Evolutionary conservation across 2,113 vertebrate genomes (phyloP).

Genomic region (Rhizomys pruinosus): DNA sequence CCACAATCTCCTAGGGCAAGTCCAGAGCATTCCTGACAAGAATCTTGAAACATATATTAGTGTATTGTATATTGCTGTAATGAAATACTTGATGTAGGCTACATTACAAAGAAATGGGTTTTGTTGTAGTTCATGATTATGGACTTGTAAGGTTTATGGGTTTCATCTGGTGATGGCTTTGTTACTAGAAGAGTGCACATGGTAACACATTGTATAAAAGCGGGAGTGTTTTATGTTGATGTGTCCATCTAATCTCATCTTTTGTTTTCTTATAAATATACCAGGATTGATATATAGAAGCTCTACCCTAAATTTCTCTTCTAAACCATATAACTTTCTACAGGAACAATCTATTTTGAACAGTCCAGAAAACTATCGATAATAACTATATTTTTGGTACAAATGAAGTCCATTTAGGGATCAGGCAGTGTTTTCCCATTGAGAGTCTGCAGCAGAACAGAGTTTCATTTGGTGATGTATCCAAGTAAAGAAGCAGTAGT

Average conservation of each 20-base stretch:
- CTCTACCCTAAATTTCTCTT: background rate
- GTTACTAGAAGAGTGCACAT: too few relatives aligned
- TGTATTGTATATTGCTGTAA: background rate
- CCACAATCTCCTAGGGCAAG: background rate
- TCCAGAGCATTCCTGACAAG: background rate
- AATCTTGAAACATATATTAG: background rate
- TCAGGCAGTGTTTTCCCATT: too few relatives aligned
- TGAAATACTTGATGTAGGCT: background rate
- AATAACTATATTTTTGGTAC: too few relatives aligned
- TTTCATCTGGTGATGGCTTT: background rate
- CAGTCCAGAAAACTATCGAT: too few relatives aligned
- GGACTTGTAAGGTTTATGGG: background rate
- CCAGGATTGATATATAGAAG: accelerated
- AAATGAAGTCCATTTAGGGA: too few relatives aligned
- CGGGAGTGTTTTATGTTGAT: background rate
- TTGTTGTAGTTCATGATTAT: background rate
- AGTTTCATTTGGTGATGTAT: too few relatives aligned
- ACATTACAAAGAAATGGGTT: background rate
- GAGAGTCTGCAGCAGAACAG: too few relatives aligned
- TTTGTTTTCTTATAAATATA: background rate
- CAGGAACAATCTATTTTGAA: too few relatives aligned
- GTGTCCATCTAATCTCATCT: background rate
- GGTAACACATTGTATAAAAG: background rate
- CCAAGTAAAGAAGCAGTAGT: too few relatives aligned
- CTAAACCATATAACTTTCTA: background rate